Base-by-base conservation (phyloP, 2,888 invertebrate species). In the Patella ulyssiponensis region DNA sequence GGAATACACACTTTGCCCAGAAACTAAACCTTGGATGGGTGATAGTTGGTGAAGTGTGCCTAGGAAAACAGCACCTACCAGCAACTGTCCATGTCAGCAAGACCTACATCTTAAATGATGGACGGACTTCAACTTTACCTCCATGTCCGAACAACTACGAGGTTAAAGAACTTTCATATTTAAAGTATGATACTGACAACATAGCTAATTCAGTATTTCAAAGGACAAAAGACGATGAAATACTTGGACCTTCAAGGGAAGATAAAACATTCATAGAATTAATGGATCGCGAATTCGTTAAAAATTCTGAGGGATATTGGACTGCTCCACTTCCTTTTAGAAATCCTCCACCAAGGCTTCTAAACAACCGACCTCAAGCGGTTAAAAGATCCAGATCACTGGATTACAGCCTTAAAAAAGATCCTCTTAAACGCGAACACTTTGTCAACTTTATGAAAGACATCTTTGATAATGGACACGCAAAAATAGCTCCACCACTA, bases 11-110 rank as follows among this genome's bases (percentile, higher is more conserved):
- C n/a, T n/a, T n/a, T n/a, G n/a, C n/a, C n/a, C n/a, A n/a, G n/a
- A 54, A 51, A 58, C 64, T 81, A 2, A 53, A 20, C 15, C 54
- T 82, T 3, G 81, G 79, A 2, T 80, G 81, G 80, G 78, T 84
- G 1, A 71, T 82, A 12, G 69, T 83, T 56, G 83, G 81, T 17
- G 76, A 83, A 53, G 76, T 77, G 11, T 83, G 81, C 71, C 69
- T 81, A 4, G 82, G 81, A 0, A 76, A 82, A n/a, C 27, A 78
- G 14, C 81, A 82, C 53, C 23, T 51, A 33, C 58, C 79, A 0
- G 71, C 74, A 54, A n/a, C 4, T 1, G 79, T 84, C 1, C 64
- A 52, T 70, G 72, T 72, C 0, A 77, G 76, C 14, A 81, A 33
- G 20, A 64, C 44, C 15, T 52, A 74, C 27, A 12, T 76, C 15